phyloP scores from a whole-genome alignment of 2,888 invertebrate species.

The Agapetus fuscipes region DNA sequence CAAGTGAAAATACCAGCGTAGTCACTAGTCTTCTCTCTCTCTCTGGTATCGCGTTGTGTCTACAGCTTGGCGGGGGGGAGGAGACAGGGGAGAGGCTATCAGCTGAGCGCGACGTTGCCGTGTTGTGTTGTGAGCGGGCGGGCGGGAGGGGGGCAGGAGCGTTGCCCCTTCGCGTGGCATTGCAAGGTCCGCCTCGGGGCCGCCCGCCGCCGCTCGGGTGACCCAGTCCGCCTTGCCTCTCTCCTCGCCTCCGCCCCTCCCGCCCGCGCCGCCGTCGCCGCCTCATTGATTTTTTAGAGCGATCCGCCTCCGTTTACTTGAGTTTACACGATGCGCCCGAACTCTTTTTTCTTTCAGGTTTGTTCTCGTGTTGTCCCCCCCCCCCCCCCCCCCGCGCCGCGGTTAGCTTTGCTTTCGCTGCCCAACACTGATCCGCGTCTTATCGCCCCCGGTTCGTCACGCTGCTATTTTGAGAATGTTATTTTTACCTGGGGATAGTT shows the following conservation, averaged over 20 bases:
- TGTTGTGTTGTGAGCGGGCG: conserved; percentile 38
- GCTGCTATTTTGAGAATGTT: conserved; percentile 25
- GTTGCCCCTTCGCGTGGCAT: conserved; percentile 37
- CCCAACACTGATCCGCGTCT: conserved; percentile 29
- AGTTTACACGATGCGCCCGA: no score
- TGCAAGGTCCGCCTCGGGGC: conserved; percentile 44
- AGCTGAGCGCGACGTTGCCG: conserved; percentile 60
- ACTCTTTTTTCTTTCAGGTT: conserved; percentile 12
- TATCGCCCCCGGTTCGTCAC: conserved; percentile 25
- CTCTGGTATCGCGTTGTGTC: no score
- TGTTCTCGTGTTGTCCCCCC: conserved; percentile 17
- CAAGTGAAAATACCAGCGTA: no score
- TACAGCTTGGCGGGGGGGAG: no score
- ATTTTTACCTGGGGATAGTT: no score
- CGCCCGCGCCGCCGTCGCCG: conserved; percentile 8
- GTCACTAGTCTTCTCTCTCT: no score
- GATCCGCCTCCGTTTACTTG: conserved; percentile 21
- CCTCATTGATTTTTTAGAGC: conserved; percentile 19
- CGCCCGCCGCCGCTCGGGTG: conserved; percentile 35
- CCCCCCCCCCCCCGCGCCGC: conserved; percentile 23
- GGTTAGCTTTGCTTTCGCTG: conserved; percentile 14
- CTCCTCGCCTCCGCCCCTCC: conserved; percentile 1
- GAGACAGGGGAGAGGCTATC: conserved; percentile 29
- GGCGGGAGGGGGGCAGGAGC: conserved; percentile 31
- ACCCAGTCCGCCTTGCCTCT: conserved; percentile 24